phyloP scores from a whole-genome alignment of 2,797 vertebrate genomes.

The Numenius phaeopus region DNA sequence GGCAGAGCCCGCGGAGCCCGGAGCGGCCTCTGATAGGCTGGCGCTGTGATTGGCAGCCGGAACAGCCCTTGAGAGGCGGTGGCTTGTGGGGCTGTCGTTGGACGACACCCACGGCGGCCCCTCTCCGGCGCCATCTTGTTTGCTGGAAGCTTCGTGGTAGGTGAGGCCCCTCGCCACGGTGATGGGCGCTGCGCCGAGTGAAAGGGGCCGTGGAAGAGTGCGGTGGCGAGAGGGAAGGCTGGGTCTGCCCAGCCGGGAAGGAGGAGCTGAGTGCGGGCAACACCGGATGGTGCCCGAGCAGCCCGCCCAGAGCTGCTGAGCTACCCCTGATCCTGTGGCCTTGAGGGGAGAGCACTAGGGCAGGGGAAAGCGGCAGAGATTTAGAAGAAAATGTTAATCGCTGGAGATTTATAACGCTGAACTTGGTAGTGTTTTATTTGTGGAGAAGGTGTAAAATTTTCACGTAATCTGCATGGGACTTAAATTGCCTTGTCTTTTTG shows the following conservation, averaged over 20 bases:
- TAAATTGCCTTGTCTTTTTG: background rate
- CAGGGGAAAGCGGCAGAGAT: no score
- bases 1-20: fast-evolving
- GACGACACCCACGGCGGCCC: fast-evolving
- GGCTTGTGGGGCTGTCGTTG: fast-evolving
- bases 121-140: background rate
- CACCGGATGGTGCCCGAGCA: fast-evolving
- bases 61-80: background rate
- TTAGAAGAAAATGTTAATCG: background rate
- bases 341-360: background rate
- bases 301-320: background rate
- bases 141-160: fast-evolving
- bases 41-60: background rate
- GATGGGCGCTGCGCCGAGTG: background rate
- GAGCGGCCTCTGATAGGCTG: background rate
- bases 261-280: fast-evolving
- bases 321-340: no score
- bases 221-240: no score
- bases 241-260: background rate
- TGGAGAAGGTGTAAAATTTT: background rate
- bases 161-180: fast-evolving
- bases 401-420: background rate
- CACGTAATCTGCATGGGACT: background rate
- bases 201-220: background rate
- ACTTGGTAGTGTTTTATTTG: background rate